A percentile compares a stretch with the other conserved stretches of the same genome.
These are phyloP conservation scores for Scaptomyza caliginosa DNA, from an alignment of 2,888 invertebrate genomes.

Conservation along the genomic window DNA sequence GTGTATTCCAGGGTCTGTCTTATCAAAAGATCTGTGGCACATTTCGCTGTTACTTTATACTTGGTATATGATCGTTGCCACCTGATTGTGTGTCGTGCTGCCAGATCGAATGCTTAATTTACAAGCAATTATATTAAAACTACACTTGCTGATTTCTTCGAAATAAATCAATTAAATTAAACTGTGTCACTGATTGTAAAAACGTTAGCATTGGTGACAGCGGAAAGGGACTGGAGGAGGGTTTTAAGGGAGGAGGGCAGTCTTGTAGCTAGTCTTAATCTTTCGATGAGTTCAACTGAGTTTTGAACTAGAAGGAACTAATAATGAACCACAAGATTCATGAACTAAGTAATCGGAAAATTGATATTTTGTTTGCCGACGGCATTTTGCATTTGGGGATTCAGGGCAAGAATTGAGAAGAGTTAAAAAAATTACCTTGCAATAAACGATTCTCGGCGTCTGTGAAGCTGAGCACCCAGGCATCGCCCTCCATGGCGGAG, in stretches of 20 bases:
- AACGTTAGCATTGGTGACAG: constrained; percentile 15
- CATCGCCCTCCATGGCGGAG: constrained; percentile 97
- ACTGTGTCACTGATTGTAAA: constrained; percentile 73
- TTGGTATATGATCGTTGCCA: constrained; percentile 24
- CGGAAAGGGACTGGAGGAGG: not conserved
- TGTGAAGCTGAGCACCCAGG: constrained; percentile 96
- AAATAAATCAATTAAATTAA: constrained; percentile 80
- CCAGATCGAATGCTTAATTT: constrained; percentile 67
- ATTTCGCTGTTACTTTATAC: too few relatives aligned
- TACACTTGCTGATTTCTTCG: constrained; percentile 69
- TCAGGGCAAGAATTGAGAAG: not conserved
- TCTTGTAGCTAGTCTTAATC: too few relatives aligned
- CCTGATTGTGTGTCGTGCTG: constrained; percentile 38
- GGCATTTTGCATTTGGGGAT: constrained; percentile 26
- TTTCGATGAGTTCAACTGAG: too few relatives aligned
- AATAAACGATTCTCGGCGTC: constrained; percentile 96
- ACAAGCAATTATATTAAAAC: constrained; percentile 78
- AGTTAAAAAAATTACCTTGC: constrained; percentile 85
- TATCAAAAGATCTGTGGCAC: too few relatives aligned
- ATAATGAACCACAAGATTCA: too few relatives aligned
- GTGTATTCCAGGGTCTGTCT: too few relatives aligned
- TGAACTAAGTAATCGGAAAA: not conserved
- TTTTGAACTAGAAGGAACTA: not conserved
- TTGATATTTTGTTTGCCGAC: constrained; percentile 39
- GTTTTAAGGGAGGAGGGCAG: too few relatives aligned